A percentile compares a stretch with the other conserved stretches of the same genome.
Evolutionary conservation across 2,888 invertebrate species (phyloP).

Genomic region (Harpagoxenus sublaevis): DNA sequence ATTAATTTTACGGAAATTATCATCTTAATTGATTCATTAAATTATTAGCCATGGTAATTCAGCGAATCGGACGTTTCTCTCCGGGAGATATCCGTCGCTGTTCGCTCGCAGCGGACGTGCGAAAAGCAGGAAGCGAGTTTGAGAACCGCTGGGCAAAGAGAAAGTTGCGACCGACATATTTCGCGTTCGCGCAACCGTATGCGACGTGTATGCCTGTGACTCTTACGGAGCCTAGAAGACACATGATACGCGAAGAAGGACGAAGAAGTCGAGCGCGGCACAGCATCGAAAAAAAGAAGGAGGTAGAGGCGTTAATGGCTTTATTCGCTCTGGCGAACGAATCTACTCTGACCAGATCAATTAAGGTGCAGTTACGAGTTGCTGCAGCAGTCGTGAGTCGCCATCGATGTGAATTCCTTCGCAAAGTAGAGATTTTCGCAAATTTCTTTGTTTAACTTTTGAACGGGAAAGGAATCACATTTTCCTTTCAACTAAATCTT

Average conservation of each 20-base stretch:
- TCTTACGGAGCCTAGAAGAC: constrained; percentile 60
- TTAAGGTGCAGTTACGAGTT: constrained; percentile 74
- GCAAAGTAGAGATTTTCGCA: constrained; percentile 14
- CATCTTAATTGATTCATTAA: constrained; percentile 25
- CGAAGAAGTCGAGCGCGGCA: constrained; percentile 2
- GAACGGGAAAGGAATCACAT: not conserved
- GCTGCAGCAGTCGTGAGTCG: constrained; percentile 41
- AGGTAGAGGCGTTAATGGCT: constrained; percentile 72
- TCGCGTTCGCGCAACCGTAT: constrained; percentile 76
- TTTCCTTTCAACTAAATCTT: not conserved
- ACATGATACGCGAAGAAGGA: constrained; percentile 24
- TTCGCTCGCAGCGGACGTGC: not conserved
- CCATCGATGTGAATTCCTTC: constrained; percentile 65
- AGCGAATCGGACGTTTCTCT: constrained; percentile 5
- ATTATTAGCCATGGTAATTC: constrained; percentile 13
- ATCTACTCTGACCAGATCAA: constrained; percentile 69
- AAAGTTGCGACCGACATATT: constrained; percentile 84
- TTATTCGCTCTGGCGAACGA: constrained; percentile 73
- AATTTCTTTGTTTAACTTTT: constrained; percentile 13
- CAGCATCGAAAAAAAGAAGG: constrained; percentile 7
- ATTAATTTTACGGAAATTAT: constrained; percentile 8
- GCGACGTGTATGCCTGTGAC: constrained; percentile 55
- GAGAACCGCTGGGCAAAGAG: constrained; percentile 84
- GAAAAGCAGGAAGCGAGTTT: constrained; percentile 83
- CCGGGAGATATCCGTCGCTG: not conserved